phyloP scores from a whole-genome alignment of 2,888 invertebrate species.

The Stegana nigrithorax region DNA sequence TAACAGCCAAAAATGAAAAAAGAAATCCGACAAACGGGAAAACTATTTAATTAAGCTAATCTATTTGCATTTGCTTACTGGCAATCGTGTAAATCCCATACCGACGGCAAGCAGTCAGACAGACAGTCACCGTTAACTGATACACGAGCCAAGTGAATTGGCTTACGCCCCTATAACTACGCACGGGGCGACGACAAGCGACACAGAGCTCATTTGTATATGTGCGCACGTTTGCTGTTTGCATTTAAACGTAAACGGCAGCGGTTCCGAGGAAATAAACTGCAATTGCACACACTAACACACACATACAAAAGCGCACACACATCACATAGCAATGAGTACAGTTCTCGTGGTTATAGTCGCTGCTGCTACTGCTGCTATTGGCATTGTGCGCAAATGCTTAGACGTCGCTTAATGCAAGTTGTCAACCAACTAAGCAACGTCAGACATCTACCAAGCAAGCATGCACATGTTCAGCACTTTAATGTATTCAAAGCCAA shows the following conservation, averaged over 20 bases:
- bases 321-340: background rate
- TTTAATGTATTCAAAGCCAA: too few species aligned
- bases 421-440: background rate
- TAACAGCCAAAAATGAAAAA: too few species aligned
- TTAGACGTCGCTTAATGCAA: background rate
- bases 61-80: constrained; percentile 41
- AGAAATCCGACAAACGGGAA: constrained; percentile 30
- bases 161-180: constrained; percentile 7
- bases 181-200: background rate
- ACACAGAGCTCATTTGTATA: background rate
- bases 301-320: constrained; percentile 20
- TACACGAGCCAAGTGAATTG: constrained; percentile 10
- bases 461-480: background rate
- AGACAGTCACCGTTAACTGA: background rate
- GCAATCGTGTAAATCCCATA: background rate
- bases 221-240: background rate
- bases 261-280: too few species aligned
- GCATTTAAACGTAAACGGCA: too few species aligned
- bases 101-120: background rate
- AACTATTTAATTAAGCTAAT: constrained; percentile 54
- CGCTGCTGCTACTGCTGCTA: background rate
- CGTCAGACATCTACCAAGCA: background rate
- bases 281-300: background rate
- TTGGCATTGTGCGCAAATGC: background rate
- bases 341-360: background rate